Base-by-base conservation (phyloP, 2,888 invertebrate genomes). In the Hypomecis punctinalis region DNA sequence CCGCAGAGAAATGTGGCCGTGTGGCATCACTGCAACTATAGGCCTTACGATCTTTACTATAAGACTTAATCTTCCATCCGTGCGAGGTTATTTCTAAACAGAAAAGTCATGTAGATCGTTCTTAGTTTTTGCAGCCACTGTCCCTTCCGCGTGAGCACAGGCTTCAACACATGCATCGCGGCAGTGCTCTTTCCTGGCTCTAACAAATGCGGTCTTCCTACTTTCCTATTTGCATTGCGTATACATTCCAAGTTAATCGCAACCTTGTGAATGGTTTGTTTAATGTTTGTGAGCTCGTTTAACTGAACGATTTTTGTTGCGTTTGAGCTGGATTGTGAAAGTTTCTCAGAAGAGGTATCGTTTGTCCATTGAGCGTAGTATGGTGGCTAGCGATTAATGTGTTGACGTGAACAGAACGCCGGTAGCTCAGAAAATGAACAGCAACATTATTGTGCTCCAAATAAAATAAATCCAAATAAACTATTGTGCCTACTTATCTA, bases 1-100 rank as follows among this genome's bases (percentile, higher is more conserved):
- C 54, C 42, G 47, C 60, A 43, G 69, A 55, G 69, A 65, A 67
- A 67, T 57, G 40, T 45, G 8, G n/a, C 42, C 10, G n/a, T 51
- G 43, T 10, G 36, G 53, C 54, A 36, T 49, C 39, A 42, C 23
- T 42, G 11, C 43, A 1, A 52, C 36, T 51, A 36, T 45, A 42
- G n/a, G n/a, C 35, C 57, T 56, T 66, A 61, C 8, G n/a, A 6
- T 36, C 33, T 23, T n/a, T 7, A 11, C 9, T 5, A 33, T 61
- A 61, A 48, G 49, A 48, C 53, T n/a, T 46, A 54, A 52, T 51
- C 10, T 57, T 5, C 11, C 7, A 5, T 6, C 5, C 36, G 11
- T 10, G 37, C 8, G 39, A 49, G 33, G 13, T 0, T 54, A 2
- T 61, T 37, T 40, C 35, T 42, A 45, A 48, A 61, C 43, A 43